phyloP scores from a whole-genome alignment of 1,140 invertebrate genomes.

The Eufriesea mexicana region DNA sequence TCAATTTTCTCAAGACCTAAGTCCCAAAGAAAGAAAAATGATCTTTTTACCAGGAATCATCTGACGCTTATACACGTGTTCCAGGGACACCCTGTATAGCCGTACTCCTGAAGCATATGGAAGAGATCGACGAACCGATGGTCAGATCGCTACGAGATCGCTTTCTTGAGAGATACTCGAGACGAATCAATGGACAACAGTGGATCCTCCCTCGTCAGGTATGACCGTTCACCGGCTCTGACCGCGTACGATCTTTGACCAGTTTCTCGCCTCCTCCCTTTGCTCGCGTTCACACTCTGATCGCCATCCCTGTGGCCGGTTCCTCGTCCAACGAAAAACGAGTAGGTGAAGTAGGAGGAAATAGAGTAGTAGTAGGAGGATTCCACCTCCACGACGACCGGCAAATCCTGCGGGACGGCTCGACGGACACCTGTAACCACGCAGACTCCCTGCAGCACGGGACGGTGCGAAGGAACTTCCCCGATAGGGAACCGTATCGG shows the following conservation, averaged over 20 bases:
- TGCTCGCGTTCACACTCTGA: not conserved
- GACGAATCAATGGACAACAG: too few relatives aligned
- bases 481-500: conserved; percentile 49
- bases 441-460: conserved; percentile 65
- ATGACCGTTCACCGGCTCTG: not conserved
- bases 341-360: conserved; percentile 64
- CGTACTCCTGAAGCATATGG: too few relatives aligned
- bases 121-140: too few relatives aligned
- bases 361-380: conserved; percentile 68
- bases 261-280: not conserved
- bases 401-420: conserved; percentile 67
- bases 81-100: too few relatives aligned
- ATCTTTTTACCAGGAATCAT: too few relatives aligned
- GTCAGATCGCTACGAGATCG: too few relatives aligned
- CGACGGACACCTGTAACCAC: conserved; percentile 70
- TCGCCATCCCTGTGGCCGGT: conserved; percentile 51
- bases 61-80: too few relatives aligned
- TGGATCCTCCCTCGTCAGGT: not conserved
- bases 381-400: conserved; percentile 63
- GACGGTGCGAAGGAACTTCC: conserved; percentile 56
- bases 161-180: too few relatives aligned
- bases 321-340: conserved; percentile 56
- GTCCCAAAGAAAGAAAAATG: too few relatives aligned
- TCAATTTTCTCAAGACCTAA: too few relatives aligned
- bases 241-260: not conserved